These are phyloP conservation scores for Zaprionus nigranus DNA, from an alignment of 1,140 invertebrate species.

Conservation along the genomic window DNA sequence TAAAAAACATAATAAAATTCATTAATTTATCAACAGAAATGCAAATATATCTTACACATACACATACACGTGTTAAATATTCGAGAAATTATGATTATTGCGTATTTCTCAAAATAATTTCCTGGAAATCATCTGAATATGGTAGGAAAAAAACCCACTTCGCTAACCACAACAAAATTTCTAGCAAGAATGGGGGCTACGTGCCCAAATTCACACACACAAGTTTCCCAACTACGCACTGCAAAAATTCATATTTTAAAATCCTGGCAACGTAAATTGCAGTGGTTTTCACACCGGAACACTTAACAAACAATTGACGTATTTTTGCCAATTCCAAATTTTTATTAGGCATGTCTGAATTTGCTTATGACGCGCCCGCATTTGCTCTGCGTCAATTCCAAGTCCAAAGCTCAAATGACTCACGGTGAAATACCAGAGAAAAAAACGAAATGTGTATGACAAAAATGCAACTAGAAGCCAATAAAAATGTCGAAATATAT, in stretches of 20 bases:
- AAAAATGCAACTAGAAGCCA: conserved; percentile 59
- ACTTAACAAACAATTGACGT: conserved; percentile 42
- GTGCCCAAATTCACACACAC: conserved; percentile 64
- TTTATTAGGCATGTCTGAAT: conserved; percentile 60
- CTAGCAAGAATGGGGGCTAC: conserved; percentile 40
- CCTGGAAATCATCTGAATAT: background rate
- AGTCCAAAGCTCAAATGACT: conserved; percentile 63
- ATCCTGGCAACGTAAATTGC: conserved; percentile 49
- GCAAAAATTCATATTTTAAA: conserved; percentile 44
- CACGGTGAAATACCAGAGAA: conserved; percentile 23
- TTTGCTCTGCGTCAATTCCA: conserved; percentile 41
- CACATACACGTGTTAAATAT: background rate
- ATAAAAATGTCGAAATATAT: conserved; percentile 77
- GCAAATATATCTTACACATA: background rate
- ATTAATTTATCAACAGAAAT: background rate
- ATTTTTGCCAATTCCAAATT: conserved; percentile 41
- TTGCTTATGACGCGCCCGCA: conserved; percentile 38
- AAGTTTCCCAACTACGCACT: conserved; percentile 38
- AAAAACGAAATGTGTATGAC: conserved; percentile 33
- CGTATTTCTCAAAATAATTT: background rate
- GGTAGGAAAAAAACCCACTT: background rate
- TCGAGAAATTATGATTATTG: background rate
- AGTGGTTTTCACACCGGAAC: conserved; percentile 40
- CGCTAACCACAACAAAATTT: background rate
- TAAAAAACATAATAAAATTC: background rate